Evolutionary conservation across 2,888 invertebrate genomes (phyloP).

Genomic region (Mycogona germanica): DNA sequence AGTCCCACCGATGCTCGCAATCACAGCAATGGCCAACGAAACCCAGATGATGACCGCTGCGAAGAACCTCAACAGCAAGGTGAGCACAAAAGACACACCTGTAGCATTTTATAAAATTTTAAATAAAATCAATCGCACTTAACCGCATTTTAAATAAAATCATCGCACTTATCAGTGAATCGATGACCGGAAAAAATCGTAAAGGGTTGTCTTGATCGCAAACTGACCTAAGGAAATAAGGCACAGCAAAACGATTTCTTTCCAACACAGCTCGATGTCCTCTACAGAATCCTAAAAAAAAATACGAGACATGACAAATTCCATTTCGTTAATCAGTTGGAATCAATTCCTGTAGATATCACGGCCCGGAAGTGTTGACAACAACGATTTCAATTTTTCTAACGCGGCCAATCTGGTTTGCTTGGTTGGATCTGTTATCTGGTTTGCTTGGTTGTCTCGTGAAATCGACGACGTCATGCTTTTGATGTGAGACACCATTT

Average conservation of each 20-base stretch:
- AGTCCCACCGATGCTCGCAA: constrained; percentile 43
- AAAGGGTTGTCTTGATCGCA: no score
- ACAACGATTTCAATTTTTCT: no score
- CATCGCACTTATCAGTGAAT: neutral
- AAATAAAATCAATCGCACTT: neutral
- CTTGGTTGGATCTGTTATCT: no score
- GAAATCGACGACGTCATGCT: no score
- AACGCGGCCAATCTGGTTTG: no score
- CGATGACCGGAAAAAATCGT: no score
- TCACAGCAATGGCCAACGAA: constrained; percentile 42
- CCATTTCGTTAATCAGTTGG: no score
- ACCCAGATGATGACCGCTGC: constrained; percentile 49
- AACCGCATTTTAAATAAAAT: neutral
- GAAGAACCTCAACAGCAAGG: constrained; percentile 43
- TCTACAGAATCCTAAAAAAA: constrained; percentile 43
- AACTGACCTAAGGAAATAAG: constrained; percentile 47
- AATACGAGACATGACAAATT: neutral
- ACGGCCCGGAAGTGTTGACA: neutral
- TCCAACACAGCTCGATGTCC: constrained; percentile 47
- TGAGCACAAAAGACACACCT: constrained; percentile 39
- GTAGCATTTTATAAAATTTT: neutral
- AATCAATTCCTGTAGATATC: neutral
- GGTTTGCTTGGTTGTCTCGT: no score
- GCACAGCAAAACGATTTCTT: constrained; percentile 45
- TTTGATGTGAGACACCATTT: no score